Evolutionary conservation across 2,797 vertebrate genomes (phyloP).

Genomic region (Adelosebastes latens): DNA sequence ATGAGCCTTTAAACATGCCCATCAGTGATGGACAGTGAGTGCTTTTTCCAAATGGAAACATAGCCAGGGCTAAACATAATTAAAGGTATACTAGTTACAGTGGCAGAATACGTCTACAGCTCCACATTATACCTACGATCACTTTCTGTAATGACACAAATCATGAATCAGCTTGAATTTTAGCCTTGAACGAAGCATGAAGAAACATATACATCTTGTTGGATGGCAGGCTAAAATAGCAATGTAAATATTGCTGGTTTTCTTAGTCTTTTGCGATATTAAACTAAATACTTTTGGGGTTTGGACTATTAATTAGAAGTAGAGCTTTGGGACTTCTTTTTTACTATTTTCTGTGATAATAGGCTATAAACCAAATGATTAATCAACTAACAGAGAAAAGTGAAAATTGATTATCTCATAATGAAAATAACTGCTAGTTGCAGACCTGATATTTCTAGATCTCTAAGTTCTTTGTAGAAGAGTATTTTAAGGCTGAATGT

Average conservation of each 20-base stretch:
- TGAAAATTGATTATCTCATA: not conserved
- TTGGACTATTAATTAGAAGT: not conserved
- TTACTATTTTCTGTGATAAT: no score
- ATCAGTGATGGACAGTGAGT: not conserved
- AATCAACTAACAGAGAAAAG: not conserved
- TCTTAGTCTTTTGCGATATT: no score
- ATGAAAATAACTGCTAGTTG: not conserved
- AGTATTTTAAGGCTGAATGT: conserved; percentile 20
- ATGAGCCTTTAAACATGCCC: conserved; percentile 23
- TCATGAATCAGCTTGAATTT: no score
- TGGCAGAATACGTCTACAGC: no score
- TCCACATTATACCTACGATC: no score
- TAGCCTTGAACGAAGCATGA: no score
- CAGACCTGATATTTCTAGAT: not conserved
- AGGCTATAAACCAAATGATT: not conserved
- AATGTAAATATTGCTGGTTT: no score
- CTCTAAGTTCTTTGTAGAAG: conserved; percentile 25
- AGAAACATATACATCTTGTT: no score
- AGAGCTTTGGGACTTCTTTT: not conserved
- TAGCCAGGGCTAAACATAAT: not conserved
- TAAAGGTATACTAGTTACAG: not conserved
- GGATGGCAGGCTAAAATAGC: no score
- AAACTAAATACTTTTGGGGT: not conserved
- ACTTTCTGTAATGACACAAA: no score
- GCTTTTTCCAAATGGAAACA: conserved; percentile 12